Conservation (phyloP, 2,888 invertebrate genomes). For the Hydraecia micacea region DNA sequence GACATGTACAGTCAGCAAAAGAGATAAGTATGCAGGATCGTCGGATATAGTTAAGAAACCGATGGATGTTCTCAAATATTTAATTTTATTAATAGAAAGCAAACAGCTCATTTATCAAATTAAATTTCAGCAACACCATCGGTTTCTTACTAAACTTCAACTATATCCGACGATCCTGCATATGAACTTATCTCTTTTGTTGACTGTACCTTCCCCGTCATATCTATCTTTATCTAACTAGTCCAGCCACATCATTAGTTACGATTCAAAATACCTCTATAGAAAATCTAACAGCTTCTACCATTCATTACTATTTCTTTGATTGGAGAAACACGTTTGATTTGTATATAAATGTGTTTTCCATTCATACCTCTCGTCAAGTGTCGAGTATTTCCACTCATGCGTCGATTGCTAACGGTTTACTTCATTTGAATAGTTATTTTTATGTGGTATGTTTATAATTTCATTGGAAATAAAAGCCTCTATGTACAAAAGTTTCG, state of each 20-base stretch:
- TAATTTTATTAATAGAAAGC: too few species aligned
- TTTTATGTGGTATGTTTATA: background rate
- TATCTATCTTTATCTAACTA: background rate
- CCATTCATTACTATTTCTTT: constrained; percentile 39
- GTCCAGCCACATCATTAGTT: constrained; percentile 18
- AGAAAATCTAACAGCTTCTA: constrained; percentile 29
- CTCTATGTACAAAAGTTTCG: too few species aligned
- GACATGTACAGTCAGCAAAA: too few species aligned
- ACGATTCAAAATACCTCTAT: constrained; percentile 47
- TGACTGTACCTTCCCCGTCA: too few species aligned
- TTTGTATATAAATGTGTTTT: constrained; percentile 44
- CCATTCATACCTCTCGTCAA: constrained; percentile 14
- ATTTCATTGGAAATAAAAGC: background rate
- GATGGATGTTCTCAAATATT: too few species aligned
- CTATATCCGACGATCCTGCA: too few species aligned
- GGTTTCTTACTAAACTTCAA: too few species aligned
- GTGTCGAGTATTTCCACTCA: constrained; percentile 16
- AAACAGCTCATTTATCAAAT: too few species aligned
- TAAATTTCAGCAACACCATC: too few species aligned
- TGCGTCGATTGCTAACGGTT: constrained; percentile 14
- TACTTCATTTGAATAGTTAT: constrained; percentile 24
- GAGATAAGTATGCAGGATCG: too few species aligned
- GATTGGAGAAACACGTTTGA: constrained; percentile 40
- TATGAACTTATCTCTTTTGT: too few species aligned
- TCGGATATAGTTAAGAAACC: too few species aligned